A percentile compares a stretch with the other conserved stretches of the same genome.
These are phyloP conservation scores for Drosophila kurseongensis DNA, from an alignment of 1,140 invertebrate genomes.

Conservation along the genomic window DNA sequence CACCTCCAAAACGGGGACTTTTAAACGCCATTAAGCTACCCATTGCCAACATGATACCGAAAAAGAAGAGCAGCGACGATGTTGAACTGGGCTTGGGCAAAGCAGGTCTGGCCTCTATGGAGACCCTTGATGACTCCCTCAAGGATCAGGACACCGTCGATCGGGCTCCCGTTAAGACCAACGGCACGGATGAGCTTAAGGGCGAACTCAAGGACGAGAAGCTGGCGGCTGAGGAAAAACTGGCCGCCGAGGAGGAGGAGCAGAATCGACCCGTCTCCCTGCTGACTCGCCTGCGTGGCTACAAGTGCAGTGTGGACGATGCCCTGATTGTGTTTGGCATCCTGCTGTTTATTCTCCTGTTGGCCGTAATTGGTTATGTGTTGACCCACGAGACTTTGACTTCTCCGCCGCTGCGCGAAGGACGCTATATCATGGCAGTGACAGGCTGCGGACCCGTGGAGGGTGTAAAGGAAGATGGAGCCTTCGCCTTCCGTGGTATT, in stretches of 20 bases:
- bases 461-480: slow-evolving; percentile 90
- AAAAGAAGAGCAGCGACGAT: slow-evolving; percentile 84
- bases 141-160: slow-evolving; percentile 84
- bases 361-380: slow-evolving; percentile 88
- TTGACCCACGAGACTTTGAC: slow-evolving; percentile 86
- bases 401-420: slow-evolving; percentile 87
- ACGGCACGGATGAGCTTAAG: slow-evolving; percentile 87
- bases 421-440: slow-evolving; percentile 89
- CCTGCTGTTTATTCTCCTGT: slow-evolving; percentile 87
- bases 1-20: slow-evolving; percentile 84
- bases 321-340: slow-evolving; percentile 85
- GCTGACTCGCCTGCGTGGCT: slow-evolving; percentile 67
- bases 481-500: slow-evolving; percentile 92
- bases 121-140: slow-evolving; percentile 88
- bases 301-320: slow-evolving; percentile 85
- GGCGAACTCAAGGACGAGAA: slow-evolving; percentile 84
- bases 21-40: slow-evolving; percentile 88
- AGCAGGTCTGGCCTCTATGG: slow-evolving; percentile 91
- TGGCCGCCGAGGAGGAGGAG: slow-evolving; percentile 81
- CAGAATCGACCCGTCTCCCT: slow-evolving; percentile 63
- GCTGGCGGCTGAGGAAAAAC: slow-evolving; percentile 57
- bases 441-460: slow-evolving; percentile 92
- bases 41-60: slow-evolving; percentile 88
- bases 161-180: slow-evolving; percentile 85
- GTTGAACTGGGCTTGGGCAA: slow-evolving; percentile 86